These are phyloP conservation scores for Coluber constrictor DNA, from an alignment of 2,797 vertebrate species.

Conservation along the genomic window DNA sequence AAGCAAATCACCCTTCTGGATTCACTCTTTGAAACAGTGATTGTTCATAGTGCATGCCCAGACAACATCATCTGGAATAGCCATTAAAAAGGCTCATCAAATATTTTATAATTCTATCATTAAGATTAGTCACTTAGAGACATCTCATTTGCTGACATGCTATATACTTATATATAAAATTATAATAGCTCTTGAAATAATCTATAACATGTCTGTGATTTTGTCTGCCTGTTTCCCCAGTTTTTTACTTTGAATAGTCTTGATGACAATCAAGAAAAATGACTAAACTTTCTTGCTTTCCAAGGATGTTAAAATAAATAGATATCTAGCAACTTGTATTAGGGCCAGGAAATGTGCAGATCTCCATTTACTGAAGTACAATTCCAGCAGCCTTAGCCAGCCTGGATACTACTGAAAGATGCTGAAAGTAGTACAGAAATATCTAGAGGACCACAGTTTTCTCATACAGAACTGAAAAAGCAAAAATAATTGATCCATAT, in stretches of 20 bases:
- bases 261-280: neutral
- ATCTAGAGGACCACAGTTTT: neutral
- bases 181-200: neutral
- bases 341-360: neutral
- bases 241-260: neutral
- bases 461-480: neutral
- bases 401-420: neutral
- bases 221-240: neutral
- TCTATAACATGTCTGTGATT: neutral
- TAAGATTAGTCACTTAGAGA: neutral
- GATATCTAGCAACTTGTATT: neutral
- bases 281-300: neutral
- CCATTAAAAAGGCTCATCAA: neutral
- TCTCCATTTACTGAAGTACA: neutral
- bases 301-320: neutral
- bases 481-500: neutral
- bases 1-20: neutral
- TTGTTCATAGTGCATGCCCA: neutral
- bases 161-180: neutral
- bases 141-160: neutral
- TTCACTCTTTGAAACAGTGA: neutral
- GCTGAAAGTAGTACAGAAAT: neutral
- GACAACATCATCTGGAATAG: neutral
- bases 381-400: neutral
- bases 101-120: neutral